These are phyloP conservation scores for Dinothrombium tinctorium DNA, from an alignment of 1,140 invertebrate species.

Conservation along the genomic window DNA sequence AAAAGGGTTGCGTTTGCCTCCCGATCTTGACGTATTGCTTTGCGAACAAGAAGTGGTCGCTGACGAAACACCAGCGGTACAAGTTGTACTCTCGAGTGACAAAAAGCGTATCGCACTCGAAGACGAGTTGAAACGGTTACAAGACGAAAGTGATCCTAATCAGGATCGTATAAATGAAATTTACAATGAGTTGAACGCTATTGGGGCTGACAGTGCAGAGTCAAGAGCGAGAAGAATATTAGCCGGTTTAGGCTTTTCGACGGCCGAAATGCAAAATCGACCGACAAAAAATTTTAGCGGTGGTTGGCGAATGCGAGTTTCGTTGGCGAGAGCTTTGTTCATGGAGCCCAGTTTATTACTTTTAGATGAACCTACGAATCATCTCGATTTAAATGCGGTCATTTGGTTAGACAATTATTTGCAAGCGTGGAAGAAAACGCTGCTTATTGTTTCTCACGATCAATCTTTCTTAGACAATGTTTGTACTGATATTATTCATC, in stretches of 20 bases:
- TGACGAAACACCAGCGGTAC: slow-evolving; percentile 68
- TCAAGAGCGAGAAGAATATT: slow-evolving; percentile 77
- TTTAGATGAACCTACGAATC: slow-evolving; percentile 75
- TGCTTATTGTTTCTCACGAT: slow-evolving; percentile 94
- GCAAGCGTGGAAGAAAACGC: slow-evolving; percentile 90
- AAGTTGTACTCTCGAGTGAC: slow-evolving; percentile 77
- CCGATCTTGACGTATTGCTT: slow-evolving; percentile 86
- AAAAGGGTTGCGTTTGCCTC: slow-evolving; percentile 62
- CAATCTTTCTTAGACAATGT: slow-evolving; percentile 98
- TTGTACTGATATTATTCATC: slow-evolving; percentile 93
- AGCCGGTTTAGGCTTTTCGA: slow-evolving; percentile 82
- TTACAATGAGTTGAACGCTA: slow-evolving; percentile 82
- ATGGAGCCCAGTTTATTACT: slow-evolving; percentile 80
- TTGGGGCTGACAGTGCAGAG: slow-evolving; percentile 89
- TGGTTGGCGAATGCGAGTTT: slow-evolving; percentile 96
- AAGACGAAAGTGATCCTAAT: slow-evolving; percentile 39
- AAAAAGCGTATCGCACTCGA: slow-evolving; percentile 57
- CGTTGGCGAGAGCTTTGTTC: slow-evolving; percentile 44
- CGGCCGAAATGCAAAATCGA: slow-evolving; percentile 68
- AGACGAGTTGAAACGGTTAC: slow-evolving; percentile 50
- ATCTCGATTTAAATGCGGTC: slow-evolving; percentile 83
- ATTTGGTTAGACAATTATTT: slow-evolving; percentile 96
- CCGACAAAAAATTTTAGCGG: slow-evolving; percentile 89
- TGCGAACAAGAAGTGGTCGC: slow-evolving; percentile 97
- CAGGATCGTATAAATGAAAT: slow-evolving; percentile 31